These are phyloP conservation scores for Rhegmatorhina hoffmannsi DNA, from an alignment of 2,113 vertebrate species.

Conservation along the genomic window DNA sequence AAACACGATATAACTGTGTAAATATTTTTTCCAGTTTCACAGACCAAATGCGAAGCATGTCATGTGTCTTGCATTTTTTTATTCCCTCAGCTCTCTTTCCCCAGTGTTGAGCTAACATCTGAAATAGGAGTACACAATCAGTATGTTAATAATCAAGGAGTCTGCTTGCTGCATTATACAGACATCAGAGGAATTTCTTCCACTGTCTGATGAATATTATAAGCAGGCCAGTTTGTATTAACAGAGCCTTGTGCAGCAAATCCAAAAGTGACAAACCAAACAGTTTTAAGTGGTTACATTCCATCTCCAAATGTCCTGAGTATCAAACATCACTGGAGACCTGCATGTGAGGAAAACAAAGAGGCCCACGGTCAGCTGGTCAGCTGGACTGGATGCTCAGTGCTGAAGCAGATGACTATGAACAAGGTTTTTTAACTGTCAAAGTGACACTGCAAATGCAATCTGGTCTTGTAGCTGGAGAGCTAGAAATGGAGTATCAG, in stretches of 20 bases:
- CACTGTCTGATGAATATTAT: conserved; percentile 30
- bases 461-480: background rate
- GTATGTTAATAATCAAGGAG: conserved; percentile 42
- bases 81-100: conserved; percentile 25
- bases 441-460: conserved; percentile 40
- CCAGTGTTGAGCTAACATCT: conserved; percentile 31
- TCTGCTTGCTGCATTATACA: background rate
- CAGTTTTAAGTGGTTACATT: conserved; percentile 28
- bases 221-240: background rate
- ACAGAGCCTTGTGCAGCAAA: conserved; percentile 37
- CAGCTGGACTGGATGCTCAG: background rate
- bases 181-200: conserved; percentile 57
- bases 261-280: conserved; percentile 51
- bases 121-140: conserved; percentile 5
- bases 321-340: background rate
- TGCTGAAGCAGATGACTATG: conserved; percentile 14
- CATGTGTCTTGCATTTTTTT: conserved; percentile 17
- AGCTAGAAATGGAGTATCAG: conserved; percentile 7
- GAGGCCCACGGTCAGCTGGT: background rate
- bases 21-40: conserved; percentile 61
- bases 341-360: background rate
- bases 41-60: conserved; percentile 55
- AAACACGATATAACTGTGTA: conserved; percentile 28
- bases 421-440: conserved; percentile 1
- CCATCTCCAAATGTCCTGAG: background rate